Conservation (phyloP, 2,797 vertebrate genomes). For the Gymnothorax javanicus region DNA sequence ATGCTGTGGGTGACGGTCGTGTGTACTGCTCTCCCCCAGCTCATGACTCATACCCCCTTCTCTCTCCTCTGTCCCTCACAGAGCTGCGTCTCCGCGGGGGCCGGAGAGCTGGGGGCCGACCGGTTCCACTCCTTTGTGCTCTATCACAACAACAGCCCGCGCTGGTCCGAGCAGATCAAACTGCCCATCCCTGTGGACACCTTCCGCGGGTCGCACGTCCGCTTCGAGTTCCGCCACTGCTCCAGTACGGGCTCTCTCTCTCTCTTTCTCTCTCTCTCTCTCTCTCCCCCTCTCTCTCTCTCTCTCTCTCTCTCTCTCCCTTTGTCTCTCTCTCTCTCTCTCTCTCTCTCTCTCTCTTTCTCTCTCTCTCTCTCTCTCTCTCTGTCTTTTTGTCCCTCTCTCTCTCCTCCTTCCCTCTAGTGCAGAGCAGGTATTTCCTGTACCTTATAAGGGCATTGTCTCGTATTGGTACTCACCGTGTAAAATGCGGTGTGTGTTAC, state of each 20-base stretch:
- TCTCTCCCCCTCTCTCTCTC: background rate
- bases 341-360: background rate
- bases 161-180: conserved; percentile 95
- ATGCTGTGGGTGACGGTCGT: no score
- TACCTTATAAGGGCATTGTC: background rate
- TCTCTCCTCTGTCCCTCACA: conserved; percentile 45
- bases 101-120: conserved; percentile 86
- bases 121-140: conserved; percentile 95
- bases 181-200: conserved; percentile 96
- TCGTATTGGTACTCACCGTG: conserved; percentile 55
- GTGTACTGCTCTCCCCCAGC: no score
- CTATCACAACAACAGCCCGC: conserved; percentile 97
- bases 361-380: background rate
- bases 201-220: conserved; percentile 92
- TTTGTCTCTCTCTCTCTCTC: background rate
- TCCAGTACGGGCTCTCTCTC: conserved; percentile 81
- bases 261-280: background rate
- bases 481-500: conserved; percentile 29
- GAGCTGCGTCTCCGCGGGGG: conserved; percentile 90
- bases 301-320: background rate
- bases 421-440: background rate
- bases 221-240: conserved; percentile 97
- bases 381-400: background rate
- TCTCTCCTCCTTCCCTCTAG: no score
- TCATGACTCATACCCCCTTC: no score